Base-by-base conservation (phyloP, 2,113 vertebrate species). In the Cichladusa arquata region DNA sequence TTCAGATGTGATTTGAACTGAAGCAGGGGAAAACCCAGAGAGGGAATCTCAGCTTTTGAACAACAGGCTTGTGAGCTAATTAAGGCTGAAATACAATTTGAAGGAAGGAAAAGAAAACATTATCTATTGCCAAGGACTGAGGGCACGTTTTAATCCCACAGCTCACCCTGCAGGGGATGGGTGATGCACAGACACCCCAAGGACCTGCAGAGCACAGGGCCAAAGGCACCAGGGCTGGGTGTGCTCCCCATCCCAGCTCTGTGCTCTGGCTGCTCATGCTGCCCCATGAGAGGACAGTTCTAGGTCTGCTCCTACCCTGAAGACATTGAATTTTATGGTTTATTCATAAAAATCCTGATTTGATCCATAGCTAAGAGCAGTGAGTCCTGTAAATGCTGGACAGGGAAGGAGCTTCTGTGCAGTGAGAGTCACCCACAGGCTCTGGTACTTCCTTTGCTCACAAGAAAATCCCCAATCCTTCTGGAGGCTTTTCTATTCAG, bases 1-100 rank as follows among this genome's bases (percentile, higher is more conserved):
- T 69, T 96, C 23, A 95, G 88, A 86, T 93, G 95, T 95, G 89
- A 67, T 81, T 42, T 93, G 90, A 95, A 85, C 88, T 94, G 77
- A 79, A 88, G 78, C 48, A 44, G 38, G 42, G 65, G 66, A 40
- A 92, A 96, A 92, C 60, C 79, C 91, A 92, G 90, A 82, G 70
- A 91, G 58, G 86, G 88, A 85, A 83, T 66, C 69, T 90, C 38
- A 64, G 70, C 83, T 83, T 87, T 86, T 72, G 80, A 96, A 91
- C 78, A 88, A 69, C 80, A 74, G 80, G 24, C 70, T 66, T 81
- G 71, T 83, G 50, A 89, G 90, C 58, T 94, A 93, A 90, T 93
- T 86, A 94, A 88, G 81, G 85, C 60, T 31, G 83, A 86, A 86
- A 81, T 56, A 78, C 61, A 88, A 67, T 86, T 93, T 95, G 92